A percentile compares a stretch with the other conserved stretches of the same genome.
phyloP scores from a whole-genome alignment of 2,113 vertebrate genomes.

The Paradoxurus hermaphroditus region DNA sequence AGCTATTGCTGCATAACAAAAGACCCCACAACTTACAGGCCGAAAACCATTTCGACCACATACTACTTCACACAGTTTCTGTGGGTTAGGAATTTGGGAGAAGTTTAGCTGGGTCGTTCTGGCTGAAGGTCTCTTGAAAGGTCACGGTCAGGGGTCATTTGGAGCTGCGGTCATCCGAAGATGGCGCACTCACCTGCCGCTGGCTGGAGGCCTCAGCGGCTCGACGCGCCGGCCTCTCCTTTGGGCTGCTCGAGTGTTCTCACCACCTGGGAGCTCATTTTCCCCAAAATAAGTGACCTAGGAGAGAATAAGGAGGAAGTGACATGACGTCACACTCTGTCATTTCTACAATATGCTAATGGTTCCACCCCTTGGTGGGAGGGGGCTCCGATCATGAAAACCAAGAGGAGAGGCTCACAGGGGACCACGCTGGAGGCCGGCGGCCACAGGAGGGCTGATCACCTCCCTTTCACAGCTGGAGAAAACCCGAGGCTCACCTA shows the following conservation, averaged over 20 bases:
- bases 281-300: too few species aligned
- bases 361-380: background rate
- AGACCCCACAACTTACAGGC: background rate
- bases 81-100: background rate
- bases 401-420: background rate
- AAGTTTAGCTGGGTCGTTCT: background rate
- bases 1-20: background rate
- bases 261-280: background rate
- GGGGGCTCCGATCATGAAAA: background rate
- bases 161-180: background rate
- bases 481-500: background rate
- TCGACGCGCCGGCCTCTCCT: background rate
- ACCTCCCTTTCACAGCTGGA: background rate
- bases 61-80: background rate
- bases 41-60: background rate
- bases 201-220: background rate
- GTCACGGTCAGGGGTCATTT: background rate
- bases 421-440: background rate
- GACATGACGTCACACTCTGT: background rate
- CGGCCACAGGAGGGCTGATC: background rate
- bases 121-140: background rate
- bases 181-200: rapidly evolving
- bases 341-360: background rate
- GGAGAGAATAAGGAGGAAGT: background rate
- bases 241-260: background rate